Evolutionary conservation across 2,797 vertebrate species (phyloP).

Genomic region (Melanogrammus aeglefinus): DNA sequence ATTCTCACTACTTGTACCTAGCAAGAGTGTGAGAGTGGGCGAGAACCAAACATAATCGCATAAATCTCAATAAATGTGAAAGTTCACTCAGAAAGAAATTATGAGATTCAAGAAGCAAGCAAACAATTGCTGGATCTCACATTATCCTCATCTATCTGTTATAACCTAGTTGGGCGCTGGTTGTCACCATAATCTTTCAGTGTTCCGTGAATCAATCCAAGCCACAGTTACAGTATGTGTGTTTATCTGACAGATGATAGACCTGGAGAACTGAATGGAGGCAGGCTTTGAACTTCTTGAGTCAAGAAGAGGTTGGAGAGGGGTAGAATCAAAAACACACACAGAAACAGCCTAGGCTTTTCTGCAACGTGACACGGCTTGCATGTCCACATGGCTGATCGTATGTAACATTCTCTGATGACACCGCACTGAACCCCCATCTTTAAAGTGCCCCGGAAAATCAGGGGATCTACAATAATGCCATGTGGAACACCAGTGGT

Average conservation of each 20-base stretch:
- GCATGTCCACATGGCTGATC: background rate
- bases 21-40: background rate
- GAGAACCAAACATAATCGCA: background rate
- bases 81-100: background rate
- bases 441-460: conserved; percentile 2
- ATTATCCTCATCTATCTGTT: background rate
- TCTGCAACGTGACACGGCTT: conserved; percentile 21
- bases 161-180: background rate
- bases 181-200: background rate
- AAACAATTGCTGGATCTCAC: background rate
- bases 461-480: background rate
- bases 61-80: background rate
- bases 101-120: background rate
- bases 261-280: background rate
- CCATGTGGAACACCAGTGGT: conserved; percentile 4
- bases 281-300: background rate
- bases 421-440: background rate
- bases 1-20: background rate
- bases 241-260: background rate
- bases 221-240: background rate
- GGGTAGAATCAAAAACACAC: conserved; percentile 27
- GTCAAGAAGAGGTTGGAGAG: conserved; percentile 11
- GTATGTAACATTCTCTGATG: background rate
- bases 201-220: background rate
- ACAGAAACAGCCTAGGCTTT: conserved; percentile 54